Conservation (phyloP, 2,888 invertebrate genomes). For the Eupithecia pulchellata region DNA sequence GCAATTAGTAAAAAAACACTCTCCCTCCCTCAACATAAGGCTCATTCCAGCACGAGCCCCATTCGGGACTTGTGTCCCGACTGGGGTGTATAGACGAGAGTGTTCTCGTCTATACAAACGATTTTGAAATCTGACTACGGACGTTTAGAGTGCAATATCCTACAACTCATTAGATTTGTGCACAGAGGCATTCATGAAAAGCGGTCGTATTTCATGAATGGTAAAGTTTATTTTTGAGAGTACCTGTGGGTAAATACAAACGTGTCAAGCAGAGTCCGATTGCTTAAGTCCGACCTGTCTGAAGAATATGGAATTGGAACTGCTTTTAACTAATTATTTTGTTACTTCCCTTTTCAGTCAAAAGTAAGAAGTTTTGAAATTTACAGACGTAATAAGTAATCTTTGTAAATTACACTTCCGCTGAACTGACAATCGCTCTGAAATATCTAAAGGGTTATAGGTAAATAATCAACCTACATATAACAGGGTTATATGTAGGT, state of each 20-base stretch:
- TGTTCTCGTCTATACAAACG: conserved; percentile 50
- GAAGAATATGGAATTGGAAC: conserved; percentile 61
- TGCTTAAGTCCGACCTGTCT: conserved; percentile 60
- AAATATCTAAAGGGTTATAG: too few relatives aligned
- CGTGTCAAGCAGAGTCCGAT: conserved; percentile 59
- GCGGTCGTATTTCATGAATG: conserved; percentile 49
- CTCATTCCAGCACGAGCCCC: conserved; percentile 50
- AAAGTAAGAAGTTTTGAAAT: conserved; percentile 13
- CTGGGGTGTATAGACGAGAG: too few relatives aligned
- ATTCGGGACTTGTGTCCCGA: conserved; percentile 53
- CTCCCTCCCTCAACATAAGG: conserved; percentile 56
- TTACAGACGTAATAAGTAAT: not conserved
- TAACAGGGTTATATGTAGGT: too few relatives aligned
- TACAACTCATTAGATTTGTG: conserved; percentile 41
- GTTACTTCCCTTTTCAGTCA: conserved; percentile 40
- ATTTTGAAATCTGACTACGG: conserved; percentile 59
- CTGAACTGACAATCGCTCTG: too few relatives aligned
- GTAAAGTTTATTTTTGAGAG: conserved; percentile 53
- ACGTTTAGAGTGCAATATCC: conserved; percentile 56
- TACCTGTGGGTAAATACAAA: conserved; percentile 56
- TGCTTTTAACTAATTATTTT: conserved; percentile 53
- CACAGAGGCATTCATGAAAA: conserved; percentile 48
- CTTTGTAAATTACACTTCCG: not conserved
- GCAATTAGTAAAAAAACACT: conserved; percentile 58
- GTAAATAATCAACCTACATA: too few relatives aligned